Percentiles rank a stretch among this genome's conserved stretches.
Conservation (phyloP, 2,113 vertebrate genomes). For the Nansenia antarctica region DNA sequence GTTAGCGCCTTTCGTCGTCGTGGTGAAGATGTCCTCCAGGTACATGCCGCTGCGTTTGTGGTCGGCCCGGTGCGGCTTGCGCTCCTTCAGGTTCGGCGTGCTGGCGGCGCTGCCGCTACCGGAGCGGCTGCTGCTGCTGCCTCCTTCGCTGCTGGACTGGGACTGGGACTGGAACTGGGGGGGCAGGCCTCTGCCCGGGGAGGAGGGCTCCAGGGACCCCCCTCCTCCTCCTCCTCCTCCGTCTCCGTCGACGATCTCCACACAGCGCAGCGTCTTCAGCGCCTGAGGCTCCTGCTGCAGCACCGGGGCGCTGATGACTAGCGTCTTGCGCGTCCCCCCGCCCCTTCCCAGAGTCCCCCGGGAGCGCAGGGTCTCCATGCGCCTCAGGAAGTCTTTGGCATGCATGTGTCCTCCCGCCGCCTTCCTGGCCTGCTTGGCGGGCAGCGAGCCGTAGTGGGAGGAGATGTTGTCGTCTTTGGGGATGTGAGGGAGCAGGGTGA, state of each 20-base stretch:
- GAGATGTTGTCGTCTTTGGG: constrained; percentile 72
- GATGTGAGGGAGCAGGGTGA: constrained; percentile 65
- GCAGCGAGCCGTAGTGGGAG: constrained; percentile 71
- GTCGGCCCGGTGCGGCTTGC: constrained; percentile 79
- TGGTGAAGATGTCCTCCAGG: constrained; percentile 85
- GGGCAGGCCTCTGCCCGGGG: constrained; percentile 40
- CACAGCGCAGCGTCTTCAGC: constrained; percentile 80
- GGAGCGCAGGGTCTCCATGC: constrained; percentile 88
- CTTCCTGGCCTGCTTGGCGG: constrained; percentile 81
- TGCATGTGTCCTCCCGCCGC: constrained; percentile 80
- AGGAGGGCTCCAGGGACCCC: constrained; percentile 48
- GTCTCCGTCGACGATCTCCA: constrained; percentile 82
- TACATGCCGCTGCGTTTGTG: constrained; percentile 85
- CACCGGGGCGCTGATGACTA: constrained; percentile 86
- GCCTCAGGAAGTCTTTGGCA: constrained; percentile 89
- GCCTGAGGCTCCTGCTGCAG: constrained; percentile 86
- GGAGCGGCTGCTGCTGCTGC: constrained; percentile 82
- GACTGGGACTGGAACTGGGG: constrained; percentile 66
- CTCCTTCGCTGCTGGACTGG: constrained; percentile 77
- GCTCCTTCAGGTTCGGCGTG: constrained; percentile 83
- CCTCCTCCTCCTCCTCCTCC: background rate
- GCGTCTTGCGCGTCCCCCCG: constrained; percentile 73
- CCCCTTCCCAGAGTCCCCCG: constrained; percentile 80
- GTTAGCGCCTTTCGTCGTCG: constrained; percentile 67
- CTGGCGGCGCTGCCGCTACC: constrained; percentile 80